Conservation (phyloP, 1,140 invertebrate species). For the Solenopsis fugax region DNA sequence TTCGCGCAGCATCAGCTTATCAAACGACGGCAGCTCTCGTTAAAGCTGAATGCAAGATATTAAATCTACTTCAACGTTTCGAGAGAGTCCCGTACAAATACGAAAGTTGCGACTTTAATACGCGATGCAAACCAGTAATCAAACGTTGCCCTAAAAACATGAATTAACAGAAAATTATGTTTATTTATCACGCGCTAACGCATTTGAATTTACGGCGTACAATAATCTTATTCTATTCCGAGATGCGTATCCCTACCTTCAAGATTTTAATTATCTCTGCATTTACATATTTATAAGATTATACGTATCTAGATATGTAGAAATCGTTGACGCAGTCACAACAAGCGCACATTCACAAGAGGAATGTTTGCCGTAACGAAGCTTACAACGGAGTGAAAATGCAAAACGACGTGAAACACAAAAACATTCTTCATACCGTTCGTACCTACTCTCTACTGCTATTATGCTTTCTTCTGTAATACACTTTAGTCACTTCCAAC, state of each 20-base stretch:
- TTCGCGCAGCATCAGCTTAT: slow-evolving; percentile 45
- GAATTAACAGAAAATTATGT: slow-evolving; percentile 54
- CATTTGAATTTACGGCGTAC: slow-evolving; percentile 50
- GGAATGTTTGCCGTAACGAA: slow-evolving; percentile 28
- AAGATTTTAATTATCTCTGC: slow-evolving; percentile 1
- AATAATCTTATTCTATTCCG: slow-evolving; percentile 32
- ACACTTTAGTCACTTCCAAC: neutral
- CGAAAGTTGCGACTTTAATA: slow-evolving; percentile 34
- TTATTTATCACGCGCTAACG: slow-evolving; percentile 47
- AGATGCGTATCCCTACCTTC: neutral
- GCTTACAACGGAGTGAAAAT: slow-evolving; percentile 10
- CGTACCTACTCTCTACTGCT: neutral
- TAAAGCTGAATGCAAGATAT: slow-evolving; percentile 43
- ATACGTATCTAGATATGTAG: slow-evolving; percentile 17
- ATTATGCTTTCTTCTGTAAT: slow-evolving; percentile 22
- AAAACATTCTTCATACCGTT: slow-evolving; percentile 2
- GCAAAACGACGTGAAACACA: slow-evolving; percentile 16
- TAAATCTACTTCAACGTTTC: slow-evolving; percentile 15
- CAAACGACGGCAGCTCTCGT: slow-evolving; percentile 31
- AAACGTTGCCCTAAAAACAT: slow-evolving; percentile 42
- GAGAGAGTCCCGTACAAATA: slow-evolving; percentile 18
- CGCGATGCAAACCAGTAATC: slow-evolving; percentile 29
- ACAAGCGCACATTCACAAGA: slow-evolving; percentile 26
- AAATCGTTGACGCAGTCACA: slow-evolving; percentile 38
- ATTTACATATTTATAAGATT: slow-evolving; percentile 59